These are phyloP conservation scores for Eristalis intricaria DNA, from an alignment of 2,888 invertebrate genomes.

Conservation along the genomic window DNA sequence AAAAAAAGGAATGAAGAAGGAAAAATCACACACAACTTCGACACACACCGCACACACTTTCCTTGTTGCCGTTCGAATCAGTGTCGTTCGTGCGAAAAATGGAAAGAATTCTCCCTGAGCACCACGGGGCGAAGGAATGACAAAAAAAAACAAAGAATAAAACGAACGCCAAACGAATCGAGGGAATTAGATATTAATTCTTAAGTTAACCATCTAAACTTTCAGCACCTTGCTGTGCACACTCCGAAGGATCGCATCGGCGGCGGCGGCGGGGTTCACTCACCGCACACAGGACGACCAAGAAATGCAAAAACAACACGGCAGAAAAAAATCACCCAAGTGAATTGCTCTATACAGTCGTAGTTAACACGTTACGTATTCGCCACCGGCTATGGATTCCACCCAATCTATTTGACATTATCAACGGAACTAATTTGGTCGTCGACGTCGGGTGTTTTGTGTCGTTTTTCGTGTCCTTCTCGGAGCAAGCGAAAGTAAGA, in stretches of 20 bases:
- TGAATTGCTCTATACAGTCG: slow-evolving; percentile 15
- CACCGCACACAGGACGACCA: neutral
- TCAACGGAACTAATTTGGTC: slow-evolving; percentile 73
- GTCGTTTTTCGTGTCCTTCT: slow-evolving; percentile 49
- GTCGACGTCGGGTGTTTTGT: slow-evolving; percentile 67
- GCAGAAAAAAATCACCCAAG: neutral
- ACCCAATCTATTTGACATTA: slow-evolving; percentile 73
- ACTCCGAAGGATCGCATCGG: neutral
- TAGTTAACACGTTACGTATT: slow-evolving; percentile 60
- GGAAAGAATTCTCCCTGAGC: neutral
- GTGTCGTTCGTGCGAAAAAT: neutral
- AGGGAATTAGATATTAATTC: neutral
- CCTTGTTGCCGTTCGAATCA: slow-evolving; percentile 19
- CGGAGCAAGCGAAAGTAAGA: slow-evolving; percentile 26
- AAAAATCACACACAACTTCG: slow-evolving; percentile 15
- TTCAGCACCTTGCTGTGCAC: slow-evolving; percentile 1
- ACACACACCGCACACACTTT: slow-evolving; percentile 30
- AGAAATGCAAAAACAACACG: neutral
- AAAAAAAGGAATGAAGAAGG: slow-evolving; percentile 13
- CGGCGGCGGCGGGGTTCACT: neutral
- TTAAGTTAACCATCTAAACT: slow-evolving; percentile 3
- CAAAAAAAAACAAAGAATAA: too few relatives aligned
- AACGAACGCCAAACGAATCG: neutral
- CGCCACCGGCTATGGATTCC: slow-evolving; percentile 68
- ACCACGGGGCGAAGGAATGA: too few relatives aligned